phyloP scores from a whole-genome alignment of 2,888 invertebrate genomes.

The Heliothis peltigera region DNA sequence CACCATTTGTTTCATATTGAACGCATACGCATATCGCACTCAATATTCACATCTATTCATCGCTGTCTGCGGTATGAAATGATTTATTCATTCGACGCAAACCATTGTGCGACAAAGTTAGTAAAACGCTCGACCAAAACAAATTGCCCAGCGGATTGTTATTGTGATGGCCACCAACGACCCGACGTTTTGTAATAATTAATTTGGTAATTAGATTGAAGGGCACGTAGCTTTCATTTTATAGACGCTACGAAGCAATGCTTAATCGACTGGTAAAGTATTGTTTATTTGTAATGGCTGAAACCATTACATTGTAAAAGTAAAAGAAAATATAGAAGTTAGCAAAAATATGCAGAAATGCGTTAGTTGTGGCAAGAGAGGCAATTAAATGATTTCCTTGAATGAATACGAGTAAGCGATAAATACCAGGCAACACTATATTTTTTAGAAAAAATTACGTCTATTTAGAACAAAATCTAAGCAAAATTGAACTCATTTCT shows the following conservation, averaged over 20 bases:
- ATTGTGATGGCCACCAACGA: conserved; percentile 18
- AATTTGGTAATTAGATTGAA: conserved; percentile 23
- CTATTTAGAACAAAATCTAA: no score
- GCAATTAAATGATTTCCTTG: no score
- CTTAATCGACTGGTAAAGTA: neutral
- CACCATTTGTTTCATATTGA: conserved; percentile 66
- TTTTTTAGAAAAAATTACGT: no score
- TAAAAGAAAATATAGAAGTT: no score
- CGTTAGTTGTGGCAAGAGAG: no score
- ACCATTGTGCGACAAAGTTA: conserved; percentile 64
- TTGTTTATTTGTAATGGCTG: neutral
- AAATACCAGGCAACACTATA: no score
- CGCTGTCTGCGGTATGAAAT: conserved; percentile 65
- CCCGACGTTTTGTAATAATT: conserved; percentile 28
- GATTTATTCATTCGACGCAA: conserved; percentile 74
- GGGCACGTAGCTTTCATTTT: neutral
- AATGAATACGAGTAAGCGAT: no score
- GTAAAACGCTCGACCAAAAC: conserved; percentile 54
- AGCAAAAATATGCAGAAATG: no score
- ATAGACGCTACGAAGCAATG: neutral
- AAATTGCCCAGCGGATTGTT: conserved; percentile 54
- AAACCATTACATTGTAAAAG: neutral
- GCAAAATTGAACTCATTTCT: no score
- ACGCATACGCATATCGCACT: conserved; percentile 62
- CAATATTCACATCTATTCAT: conserved; percentile 73